Percentiles rank a stretch among this genome's conserved stretches.
Evolutionary conservation across 2,797 vertebrate genomes (phyloP).

Genomic region (Taenioides sp.): DNA sequence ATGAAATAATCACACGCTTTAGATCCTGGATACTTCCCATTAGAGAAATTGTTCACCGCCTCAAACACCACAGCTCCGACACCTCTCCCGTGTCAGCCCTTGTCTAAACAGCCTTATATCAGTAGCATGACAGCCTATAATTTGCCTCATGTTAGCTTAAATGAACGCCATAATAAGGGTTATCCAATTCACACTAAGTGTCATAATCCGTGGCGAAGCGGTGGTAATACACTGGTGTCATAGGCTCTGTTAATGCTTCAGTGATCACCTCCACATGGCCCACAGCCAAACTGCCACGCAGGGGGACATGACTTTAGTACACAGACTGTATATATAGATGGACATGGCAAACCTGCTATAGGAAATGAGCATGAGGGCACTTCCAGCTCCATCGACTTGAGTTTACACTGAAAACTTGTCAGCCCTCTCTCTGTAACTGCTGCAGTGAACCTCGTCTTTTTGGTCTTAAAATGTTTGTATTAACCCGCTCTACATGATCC

Average conservation of each 20-base stretch:
- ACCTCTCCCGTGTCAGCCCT: conserved; percentile 51
- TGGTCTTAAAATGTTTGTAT: too few species aligned
- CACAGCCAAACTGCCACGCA: conserved; percentile 42
- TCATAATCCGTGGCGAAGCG: conserved; percentile 69
- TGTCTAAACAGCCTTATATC: conserved; percentile 65
- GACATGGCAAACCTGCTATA: too few species aligned
- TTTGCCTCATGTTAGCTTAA: conserved; percentile 62
- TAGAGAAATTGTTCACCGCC: conserved; percentile 46
- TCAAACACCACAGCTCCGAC: conserved; percentile 47
- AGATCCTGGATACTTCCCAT: conserved; percentile 44
- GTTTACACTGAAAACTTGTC: too few species aligned
- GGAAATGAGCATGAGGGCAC: too few species aligned
- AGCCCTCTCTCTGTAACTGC: too few species aligned
- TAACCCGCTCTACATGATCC: too few species aligned
- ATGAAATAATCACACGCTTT: conserved; percentile 53
- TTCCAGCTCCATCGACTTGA: too few species aligned
- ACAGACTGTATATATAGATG: too few species aligned
- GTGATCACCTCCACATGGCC: conserved; percentile 48
- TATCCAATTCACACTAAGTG: conserved; percentile 69
- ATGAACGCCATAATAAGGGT: conserved; percentile 70
- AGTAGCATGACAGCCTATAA: conserved; percentile 61
- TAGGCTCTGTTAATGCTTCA: conserved; percentile 57
- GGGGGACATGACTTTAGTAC: conserved; percentile 41
- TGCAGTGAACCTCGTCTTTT: too few species aligned
- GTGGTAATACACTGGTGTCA: conserved; percentile 57